Percentiles rank a stretch among this genome's conserved stretches.
phyloP scores from a whole-genome alignment of 2,113 vertebrate genomes.

The Oncorhynchus keta region DNA sequence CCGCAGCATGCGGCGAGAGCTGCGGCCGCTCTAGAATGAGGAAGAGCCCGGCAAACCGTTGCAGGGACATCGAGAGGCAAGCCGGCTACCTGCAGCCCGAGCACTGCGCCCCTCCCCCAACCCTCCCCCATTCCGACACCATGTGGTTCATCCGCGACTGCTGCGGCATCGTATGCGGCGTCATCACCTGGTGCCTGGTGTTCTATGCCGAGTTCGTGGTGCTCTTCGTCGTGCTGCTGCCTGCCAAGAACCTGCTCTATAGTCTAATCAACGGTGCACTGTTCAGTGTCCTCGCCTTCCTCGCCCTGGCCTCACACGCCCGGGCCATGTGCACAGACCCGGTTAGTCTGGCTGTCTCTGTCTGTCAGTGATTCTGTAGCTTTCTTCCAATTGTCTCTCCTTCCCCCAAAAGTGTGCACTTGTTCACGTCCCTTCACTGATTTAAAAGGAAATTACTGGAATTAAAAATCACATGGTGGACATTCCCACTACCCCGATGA shows the following conservation, averaged over 20 bases:
- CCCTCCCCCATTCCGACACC: constrained; percentile 67
- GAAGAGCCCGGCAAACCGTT: constrained; percentile 82
- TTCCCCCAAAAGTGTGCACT: neutral
- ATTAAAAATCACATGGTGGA: no score
- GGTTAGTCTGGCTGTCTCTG: constrained; percentile 76
- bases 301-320: constrained; percentile 92
- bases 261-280: constrained; percentile 88
- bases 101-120: constrained; percentile 88
- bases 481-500: no score
- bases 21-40: constrained; percentile 83
- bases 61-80: constrained; percentile 93
- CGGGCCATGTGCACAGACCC: constrained; percentile 98
- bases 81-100: constrained; percentile 92
- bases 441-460: no score
- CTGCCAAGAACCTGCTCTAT: constrained; percentile 84
- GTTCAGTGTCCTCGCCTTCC: constrained; percentile 90
- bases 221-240: constrained; percentile 93
- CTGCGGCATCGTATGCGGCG: constrained; percentile 92
- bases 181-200: constrained; percentile 96
- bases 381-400: neutral
- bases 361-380: neutral
- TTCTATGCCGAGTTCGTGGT: constrained; percentile 98
- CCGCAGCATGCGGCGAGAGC: constrained; percentile 80
- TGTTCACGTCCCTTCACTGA: no score
- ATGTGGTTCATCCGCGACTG: constrained; percentile 98